Percentiles rank a stretch among this genome's conserved stretches.
These are phyloP conservation scores for Battus philenor DNA, from an alignment of 1,140 invertebrate genomes.

Conservation along the genomic window DNA sequence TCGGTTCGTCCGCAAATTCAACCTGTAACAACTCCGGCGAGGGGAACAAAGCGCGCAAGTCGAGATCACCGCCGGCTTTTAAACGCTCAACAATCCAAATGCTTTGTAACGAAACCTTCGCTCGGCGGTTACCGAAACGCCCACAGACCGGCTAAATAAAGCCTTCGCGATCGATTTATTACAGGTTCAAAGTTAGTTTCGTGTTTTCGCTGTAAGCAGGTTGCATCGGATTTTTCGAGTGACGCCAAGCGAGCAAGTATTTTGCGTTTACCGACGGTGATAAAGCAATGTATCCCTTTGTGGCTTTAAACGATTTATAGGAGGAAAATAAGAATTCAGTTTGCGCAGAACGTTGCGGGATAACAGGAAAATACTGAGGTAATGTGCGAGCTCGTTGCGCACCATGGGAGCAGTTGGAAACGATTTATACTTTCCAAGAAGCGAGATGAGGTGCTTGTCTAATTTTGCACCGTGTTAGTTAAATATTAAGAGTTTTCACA, in stretches of 20 bases:
- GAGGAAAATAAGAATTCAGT: conserved; percentile 10
- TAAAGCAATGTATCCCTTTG: conserved; percentile 10
- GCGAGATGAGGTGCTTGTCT: conserved; percentile 23
- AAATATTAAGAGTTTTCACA: conserved; percentile 1
- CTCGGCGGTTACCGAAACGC: conserved; percentile 46
- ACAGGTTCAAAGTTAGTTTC: conserved; percentile 22
- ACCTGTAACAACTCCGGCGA: conserved; percentile 47
- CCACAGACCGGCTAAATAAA: conserved; percentile 42
- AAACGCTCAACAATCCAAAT: conserved; percentile 46
- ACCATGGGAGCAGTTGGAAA: conserved; percentile 19
- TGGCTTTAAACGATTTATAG: conserved; percentile 13
- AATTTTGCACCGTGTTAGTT: conserved; percentile 19
- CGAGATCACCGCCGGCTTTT: conserved; percentile 55
- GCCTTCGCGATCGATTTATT: conserved; percentile 47
- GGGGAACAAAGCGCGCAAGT: conserved; percentile 40
- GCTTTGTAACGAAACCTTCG: conserved; percentile 46
- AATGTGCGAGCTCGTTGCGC: conserved; percentile 2
- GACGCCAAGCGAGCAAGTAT: not conserved
- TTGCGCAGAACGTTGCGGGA: not conserved
- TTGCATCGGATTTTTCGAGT: not conserved
- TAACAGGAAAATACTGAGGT: conserved; percentile 11
- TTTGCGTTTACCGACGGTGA: conserved; percentile 6
- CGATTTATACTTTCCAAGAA: conserved; percentile 32
- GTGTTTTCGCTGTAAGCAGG: not conserved
- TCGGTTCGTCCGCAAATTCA: conserved; percentile 42